These are phyloP conservation scores for Wasmannia auropunctata DNA, from an alignment of 1,140 invertebrate genomes.

Conservation along the genomic window DNA sequence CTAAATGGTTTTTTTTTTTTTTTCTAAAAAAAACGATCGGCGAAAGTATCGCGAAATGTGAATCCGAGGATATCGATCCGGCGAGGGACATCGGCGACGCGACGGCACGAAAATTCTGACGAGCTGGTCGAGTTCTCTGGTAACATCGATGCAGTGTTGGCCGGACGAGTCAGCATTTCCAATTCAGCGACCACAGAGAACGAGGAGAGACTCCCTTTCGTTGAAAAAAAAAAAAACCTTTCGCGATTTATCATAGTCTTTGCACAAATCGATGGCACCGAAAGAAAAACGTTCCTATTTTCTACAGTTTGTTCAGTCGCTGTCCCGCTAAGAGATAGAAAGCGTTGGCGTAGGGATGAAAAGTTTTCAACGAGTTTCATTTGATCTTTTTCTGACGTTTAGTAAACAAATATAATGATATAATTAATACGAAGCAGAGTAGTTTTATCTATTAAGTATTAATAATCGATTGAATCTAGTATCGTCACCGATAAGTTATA, in stretches of 20 bases:
- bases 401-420: background rate
- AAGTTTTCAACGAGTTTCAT: background rate
- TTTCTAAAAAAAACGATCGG: conserved; percentile 45
- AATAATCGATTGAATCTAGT: background rate
- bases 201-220: background rate
- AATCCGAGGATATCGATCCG: background rate
- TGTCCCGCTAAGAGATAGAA: background rate
- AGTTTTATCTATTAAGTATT: background rate
- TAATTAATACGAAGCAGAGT: background rate
- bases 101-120: conserved; percentile 37
- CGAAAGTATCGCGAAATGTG: background rate
- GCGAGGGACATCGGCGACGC: background rate
- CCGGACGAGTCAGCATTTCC: conserved; percentile 51
- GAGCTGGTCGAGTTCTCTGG: conserved; percentile 29
- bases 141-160: conserved; percentile 57
- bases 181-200: conserved; percentile 43
- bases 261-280: background rate
- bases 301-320: background rate
- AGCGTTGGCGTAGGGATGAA: background rate
- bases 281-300: background rate
- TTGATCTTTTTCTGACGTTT: background rate
- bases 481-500: background rate
- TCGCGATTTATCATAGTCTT: background rate
- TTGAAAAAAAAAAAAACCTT: background rate
- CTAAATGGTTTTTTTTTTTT: background rate